A percentile compares a stretch with the other conserved stretches of the same genome.
Evolutionary conservation across 2,113 vertebrate genomes (phyloP).

Genomic region (Alexandromys fortis): DNA sequence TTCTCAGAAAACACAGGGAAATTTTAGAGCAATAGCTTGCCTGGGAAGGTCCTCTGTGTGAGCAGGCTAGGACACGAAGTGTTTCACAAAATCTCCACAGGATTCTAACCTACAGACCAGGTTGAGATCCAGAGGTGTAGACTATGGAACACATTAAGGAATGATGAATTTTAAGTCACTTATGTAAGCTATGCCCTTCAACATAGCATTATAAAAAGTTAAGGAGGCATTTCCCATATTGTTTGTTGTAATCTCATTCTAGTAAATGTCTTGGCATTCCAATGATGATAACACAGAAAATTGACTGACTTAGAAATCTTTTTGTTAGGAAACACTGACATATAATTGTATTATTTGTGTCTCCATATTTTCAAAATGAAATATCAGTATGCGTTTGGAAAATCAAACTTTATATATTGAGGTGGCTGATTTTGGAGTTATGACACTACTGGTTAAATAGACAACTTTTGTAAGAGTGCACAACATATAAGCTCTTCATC

Average conservation of each 20-base stretch:
- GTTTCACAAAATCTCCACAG: background rate
- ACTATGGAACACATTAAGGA: background rate
- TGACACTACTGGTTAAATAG: background rate
- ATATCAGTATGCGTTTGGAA: constrained; percentile 32
- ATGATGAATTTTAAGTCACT: background rate
- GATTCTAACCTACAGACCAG: background rate
- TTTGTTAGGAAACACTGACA: background rate
- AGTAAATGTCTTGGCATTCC: background rate
- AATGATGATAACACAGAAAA: background rate
- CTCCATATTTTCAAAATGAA: background rate
- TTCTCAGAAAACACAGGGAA: background rate
- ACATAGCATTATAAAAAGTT: background rate
- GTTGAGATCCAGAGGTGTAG: background rate
- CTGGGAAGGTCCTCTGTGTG: background rate
- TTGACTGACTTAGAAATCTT: background rate
- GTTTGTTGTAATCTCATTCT: background rate
- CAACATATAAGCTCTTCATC: background rate
- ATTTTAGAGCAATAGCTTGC: background rate
- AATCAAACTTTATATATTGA: background rate
- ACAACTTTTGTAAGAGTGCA: background rate
- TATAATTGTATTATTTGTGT: background rate
- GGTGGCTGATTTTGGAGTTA: constrained; percentile 1
- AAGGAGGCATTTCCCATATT: background rate
- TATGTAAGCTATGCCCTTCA: background rate
- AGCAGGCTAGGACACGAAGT: background rate